These are phyloP conservation scores for Malthinus flaveolus DNA, from an alignment of 2,888 invertebrate genomes.

Conservation along the genomic window DNA sequence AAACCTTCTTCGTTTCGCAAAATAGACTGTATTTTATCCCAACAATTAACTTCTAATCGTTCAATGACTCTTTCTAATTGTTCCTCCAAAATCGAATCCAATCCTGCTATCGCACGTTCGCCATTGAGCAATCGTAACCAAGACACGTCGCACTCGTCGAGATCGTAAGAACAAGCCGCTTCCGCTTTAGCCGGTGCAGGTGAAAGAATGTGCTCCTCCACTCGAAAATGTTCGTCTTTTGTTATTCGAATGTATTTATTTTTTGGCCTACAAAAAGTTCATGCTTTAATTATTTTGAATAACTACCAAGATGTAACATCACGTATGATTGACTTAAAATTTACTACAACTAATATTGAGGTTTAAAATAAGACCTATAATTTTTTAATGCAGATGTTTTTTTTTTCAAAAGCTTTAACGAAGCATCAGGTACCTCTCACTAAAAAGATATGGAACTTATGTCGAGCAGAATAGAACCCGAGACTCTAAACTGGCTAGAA, in stretches of 20 bases:
- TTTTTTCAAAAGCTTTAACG: too few species aligned
- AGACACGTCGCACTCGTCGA: constrained; percentile 89
- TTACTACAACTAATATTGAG: too few species aligned
- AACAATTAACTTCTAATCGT: constrained; percentile 89
- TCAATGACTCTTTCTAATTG: constrained; percentile 91
- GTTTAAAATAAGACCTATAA: too few species aligned
- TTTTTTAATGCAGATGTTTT: too few species aligned
- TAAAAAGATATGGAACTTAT: too few species aligned
- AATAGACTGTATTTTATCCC: constrained; percentile 91
- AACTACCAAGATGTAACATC: too few species aligned
- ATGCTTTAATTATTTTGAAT: too few species aligned
- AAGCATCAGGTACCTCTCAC: too few species aligned
- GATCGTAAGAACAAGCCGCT: constrained; percentile 91
- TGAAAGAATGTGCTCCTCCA: constrained; percentile 84
- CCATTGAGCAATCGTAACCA: constrained; percentile 88
- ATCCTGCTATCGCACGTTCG: constrained; percentile 80
- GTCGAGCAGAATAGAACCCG: too few species aligned
- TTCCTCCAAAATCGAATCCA: constrained; percentile 77
- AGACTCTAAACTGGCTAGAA: too few species aligned
- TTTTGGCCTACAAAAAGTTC: constrained; percentile 72
- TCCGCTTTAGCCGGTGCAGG: constrained; percentile 86
- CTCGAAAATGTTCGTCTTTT: constrained; percentile 82
- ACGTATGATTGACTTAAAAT: too few species aligned
- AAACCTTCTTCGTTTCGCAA: constrained; percentile 90
- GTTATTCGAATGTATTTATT: constrained; percentile 89